These are phyloP conservation scores for Bombus superbus DNA, from an alignment of 1,140 invertebrate species.

Conservation along the genomic window DNA sequence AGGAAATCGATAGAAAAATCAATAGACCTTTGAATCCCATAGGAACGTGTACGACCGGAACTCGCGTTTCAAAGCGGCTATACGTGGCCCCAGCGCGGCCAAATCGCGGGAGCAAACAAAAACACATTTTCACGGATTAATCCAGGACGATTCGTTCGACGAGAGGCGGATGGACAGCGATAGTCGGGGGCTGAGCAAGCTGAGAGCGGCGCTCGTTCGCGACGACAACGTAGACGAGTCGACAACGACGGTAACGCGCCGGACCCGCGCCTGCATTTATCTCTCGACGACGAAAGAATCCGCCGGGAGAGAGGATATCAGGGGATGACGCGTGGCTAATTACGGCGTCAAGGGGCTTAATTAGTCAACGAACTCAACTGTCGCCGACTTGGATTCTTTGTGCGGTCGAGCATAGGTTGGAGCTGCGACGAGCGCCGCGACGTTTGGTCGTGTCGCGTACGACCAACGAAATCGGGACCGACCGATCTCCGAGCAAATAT, in stretches of 20 bases:
- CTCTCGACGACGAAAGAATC: slow-evolving; percentile 28
- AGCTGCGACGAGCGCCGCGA: slow-evolving; percentile 7
- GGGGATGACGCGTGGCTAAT: slow-evolving; percentile 59
- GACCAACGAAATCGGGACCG: slow-evolving; percentile 39
- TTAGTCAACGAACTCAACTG: slow-evolving; percentile 58
- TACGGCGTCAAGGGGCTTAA: slow-evolving; percentile 62
- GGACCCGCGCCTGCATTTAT: slow-evolving; percentile 18
- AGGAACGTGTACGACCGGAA: background rate
- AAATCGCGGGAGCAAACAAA: slow-evolving; percentile 36
- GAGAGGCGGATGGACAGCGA: background rate
- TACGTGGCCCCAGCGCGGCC: slow-evolving; percentile 4
- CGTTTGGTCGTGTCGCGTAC: slow-evolving; percentile 18
- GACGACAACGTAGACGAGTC: background rate
- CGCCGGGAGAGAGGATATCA: slow-evolving; percentile 10
- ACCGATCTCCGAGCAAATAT: slow-evolving; percentile 56
- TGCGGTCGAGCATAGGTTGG: background rate
- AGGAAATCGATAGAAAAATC: slow-evolving; percentile 64
- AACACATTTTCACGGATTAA: slow-evolving; percentile 62
- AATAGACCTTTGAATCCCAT: slow-evolving; percentile 54
- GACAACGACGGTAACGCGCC: background rate
- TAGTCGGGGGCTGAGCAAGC: background rate
- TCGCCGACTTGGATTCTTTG: slow-evolving; percentile 45
- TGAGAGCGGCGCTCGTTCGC: background rate
- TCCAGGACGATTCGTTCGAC: slow-evolving; percentile 19
- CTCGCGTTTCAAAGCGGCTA: slow-evolving; percentile 36